These are phyloP conservation scores for Caenorhabditis becei DNA, from an alignment of 2,888 invertebrate genomes.

Conservation along the genomic window DNA sequence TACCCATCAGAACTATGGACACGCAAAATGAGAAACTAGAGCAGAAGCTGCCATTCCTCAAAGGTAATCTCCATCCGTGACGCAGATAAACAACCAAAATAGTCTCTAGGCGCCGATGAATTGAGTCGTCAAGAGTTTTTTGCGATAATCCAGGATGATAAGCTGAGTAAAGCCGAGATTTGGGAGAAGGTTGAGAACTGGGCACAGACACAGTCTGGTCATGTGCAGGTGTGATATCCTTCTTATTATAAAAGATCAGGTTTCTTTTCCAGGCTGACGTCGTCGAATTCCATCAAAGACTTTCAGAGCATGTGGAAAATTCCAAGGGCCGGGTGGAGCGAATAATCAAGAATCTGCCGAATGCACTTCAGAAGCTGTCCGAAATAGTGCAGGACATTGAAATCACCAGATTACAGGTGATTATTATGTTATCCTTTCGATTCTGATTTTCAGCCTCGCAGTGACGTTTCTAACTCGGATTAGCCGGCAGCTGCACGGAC, in stretches of 20 bases:
- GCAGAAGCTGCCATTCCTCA: slow-evolving; percentile 46
- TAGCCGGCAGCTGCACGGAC: neutral
- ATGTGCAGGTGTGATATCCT: slow-evolving; percentile 8
- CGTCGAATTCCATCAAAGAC: slow-evolving; percentile 53
- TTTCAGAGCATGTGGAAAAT: slow-evolving; percentile 55
- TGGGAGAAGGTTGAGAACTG: slow-evolving; percentile 56
- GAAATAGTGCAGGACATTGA: slow-evolving; percentile 58
- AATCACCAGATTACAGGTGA: slow-evolving; percentile 54
- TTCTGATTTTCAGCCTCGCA: neutral
- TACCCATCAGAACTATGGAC: slow-evolving; percentile 29
- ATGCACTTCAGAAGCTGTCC: slow-evolving; percentile 44
- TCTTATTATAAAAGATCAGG: too few species aligned
- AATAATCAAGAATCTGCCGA: slow-evolving; percentile 54
- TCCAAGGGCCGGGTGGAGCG: slow-evolving; percentile 48
- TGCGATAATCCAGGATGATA: slow-evolving; percentile 44
- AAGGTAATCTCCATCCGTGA: slow-evolving; percentile 11
- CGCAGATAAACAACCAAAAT: neutral
- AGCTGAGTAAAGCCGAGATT: slow-evolving; percentile 54
- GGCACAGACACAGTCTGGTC: slow-evolving; percentile 41
- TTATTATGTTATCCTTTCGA: neutral
- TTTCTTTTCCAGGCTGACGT: slow-evolving; percentile 41
- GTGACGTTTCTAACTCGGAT: slow-evolving; percentile 3
- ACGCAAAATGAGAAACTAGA: slow-evolving; percentile 28
- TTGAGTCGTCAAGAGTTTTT: slow-evolving; percentile 54
- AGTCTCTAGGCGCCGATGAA: slow-evolving; percentile 38